Conservation (phyloP, 2,888 invertebrate species). For the Ennomos erosarius region DNA sequence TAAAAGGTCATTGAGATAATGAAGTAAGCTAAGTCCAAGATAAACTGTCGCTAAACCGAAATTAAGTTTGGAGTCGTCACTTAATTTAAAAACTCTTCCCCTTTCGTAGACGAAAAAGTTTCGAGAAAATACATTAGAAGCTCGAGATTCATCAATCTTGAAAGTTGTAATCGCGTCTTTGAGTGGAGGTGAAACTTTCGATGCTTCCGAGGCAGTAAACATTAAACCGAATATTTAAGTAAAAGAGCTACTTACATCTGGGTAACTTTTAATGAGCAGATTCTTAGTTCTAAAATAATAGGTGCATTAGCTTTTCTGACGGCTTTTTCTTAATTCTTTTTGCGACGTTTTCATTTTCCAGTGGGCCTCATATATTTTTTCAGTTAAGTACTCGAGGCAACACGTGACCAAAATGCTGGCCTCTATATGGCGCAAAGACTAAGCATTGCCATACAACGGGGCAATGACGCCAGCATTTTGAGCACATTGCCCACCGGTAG, state of each 20-base stretch:
- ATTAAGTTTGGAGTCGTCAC: conserved; percentile 49
- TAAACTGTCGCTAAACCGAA: conserved; percentile 43
- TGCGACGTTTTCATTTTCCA: not conserved
- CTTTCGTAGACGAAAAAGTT: conserved; percentile 46
- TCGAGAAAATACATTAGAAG: conserved; percentile 56
- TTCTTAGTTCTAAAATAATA: conserved; percentile 40
- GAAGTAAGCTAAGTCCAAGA: conserved; percentile 39
- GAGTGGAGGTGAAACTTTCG: conserved; percentile 49
- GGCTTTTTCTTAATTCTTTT: conserved; percentile 2
- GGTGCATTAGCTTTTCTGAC: conserved; percentile 19
- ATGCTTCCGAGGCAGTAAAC: conserved; percentile 37
- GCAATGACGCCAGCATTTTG: no score
- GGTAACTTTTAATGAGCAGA: conserved; percentile 51
- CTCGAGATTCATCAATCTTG: conserved; percentile 70
- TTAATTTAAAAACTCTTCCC: conserved; percentile 54
- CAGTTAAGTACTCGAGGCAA: no score
- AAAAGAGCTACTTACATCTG: conserved; percentile 34
- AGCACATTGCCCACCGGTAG: no score
- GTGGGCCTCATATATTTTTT: no score
- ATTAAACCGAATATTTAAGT: conserved; percentile 46
- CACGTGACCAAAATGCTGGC: no score
- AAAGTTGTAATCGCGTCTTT: conserved; percentile 70
- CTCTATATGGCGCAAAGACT: no score
- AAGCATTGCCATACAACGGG: no score
- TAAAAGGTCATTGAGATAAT: conserved; percentile 41